Base-by-base conservation (phyloP, 2,888 invertebrate species). In the Chrysolina americana region DNA sequence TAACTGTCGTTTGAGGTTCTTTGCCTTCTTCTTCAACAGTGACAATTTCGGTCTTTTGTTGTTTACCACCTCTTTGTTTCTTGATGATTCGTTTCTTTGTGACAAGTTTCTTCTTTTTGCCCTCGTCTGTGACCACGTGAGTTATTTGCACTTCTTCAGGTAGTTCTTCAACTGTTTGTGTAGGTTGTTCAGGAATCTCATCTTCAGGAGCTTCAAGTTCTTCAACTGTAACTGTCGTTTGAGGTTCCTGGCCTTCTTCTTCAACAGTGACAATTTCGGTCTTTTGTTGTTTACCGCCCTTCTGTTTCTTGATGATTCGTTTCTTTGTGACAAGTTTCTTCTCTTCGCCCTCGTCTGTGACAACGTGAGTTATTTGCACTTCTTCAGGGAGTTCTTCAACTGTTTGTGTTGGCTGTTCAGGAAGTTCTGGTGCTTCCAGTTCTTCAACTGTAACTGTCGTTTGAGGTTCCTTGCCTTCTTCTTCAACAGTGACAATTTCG, bases 21-120 rank as follows among this genome's bases (percentile, higher is more conserved):
- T 85, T 85, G 53, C 79, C 80, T 53, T 82, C 83, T 79, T 87
- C 83, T 78, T 87, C 86, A 28, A 88, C 83, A 15, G 89, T 89
- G 6, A 82, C 76, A 36, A 79, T 77, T 63, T 76, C 71, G 13
- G 81, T 82, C 65, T 82, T 85, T 77, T 86, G 85, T 73, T 86
- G 71, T 83, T 76, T 81, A 41, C 62, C 81, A 48, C 80, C 84
- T 62, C 81, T 83, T 23, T 75, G 36, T 36, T 36, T 36, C 8
- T 36, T 36, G 4, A 36, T 36, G 8, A 36, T 36, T 36, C 36
- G 4, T 83, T 17, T 85, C 83, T 6, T 79, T 59, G 76, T 81
- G 76, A 83, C 86, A 1, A 76, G 73, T 69, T 68, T 80, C 56
- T 76, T 81, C 10, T 44, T 72, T 41, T 77, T 76, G 17, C 79